Conservation (phyloP, 1,140 invertebrate species). For the Drosophila tsacasi region DNA sequence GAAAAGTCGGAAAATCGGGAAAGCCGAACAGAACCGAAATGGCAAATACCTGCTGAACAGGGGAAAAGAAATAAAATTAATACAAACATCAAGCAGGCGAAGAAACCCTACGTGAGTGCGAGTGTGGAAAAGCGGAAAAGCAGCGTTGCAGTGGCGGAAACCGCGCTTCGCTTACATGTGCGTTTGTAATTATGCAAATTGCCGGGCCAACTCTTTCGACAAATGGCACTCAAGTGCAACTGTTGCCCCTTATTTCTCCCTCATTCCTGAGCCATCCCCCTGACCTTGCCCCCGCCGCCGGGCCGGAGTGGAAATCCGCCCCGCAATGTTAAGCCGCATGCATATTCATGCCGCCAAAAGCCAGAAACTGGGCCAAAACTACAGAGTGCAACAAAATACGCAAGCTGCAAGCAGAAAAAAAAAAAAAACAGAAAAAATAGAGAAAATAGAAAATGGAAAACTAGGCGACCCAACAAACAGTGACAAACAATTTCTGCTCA, state of each 20-base stretch:
- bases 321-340: constrained; percentile 61
- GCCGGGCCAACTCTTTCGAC: constrained; percentile 54
- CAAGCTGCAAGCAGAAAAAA: constrained; percentile 15
- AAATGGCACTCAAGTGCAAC: constrained; percentile 77
- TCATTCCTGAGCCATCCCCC: constrained; percentile 1
- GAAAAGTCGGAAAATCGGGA: constrained; percentile 37
- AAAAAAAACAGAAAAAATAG: background rate
- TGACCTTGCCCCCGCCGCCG: constrained; percentile 56
- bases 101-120: constrained; percentile 21
- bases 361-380: constrained; percentile 53
- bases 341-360: constrained; percentile 75
- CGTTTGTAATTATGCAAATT: constrained; percentile 80
- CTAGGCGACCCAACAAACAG: constrained; percentile 58
- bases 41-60: background rate
- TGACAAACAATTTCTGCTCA: constrained; percentile 72
- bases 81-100: constrained; percentile 6
- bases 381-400: constrained; percentile 33
- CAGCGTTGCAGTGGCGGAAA: constrained; percentile 36
- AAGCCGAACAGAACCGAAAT: constrained; percentile 16
- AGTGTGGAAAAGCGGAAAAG: constrained; percentile 35
- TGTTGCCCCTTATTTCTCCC: constrained; percentile 44
- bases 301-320: constrained; percentile 6
- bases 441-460: constrained; percentile 2
- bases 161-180: constrained; percentile 62
- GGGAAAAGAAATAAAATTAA: background rate